Evolutionary conservation across 2,888 invertebrate species (phyloP), one percentile per base, ranked within the genome.

Genomic region (Aspidiotus rigidus): DNA sequence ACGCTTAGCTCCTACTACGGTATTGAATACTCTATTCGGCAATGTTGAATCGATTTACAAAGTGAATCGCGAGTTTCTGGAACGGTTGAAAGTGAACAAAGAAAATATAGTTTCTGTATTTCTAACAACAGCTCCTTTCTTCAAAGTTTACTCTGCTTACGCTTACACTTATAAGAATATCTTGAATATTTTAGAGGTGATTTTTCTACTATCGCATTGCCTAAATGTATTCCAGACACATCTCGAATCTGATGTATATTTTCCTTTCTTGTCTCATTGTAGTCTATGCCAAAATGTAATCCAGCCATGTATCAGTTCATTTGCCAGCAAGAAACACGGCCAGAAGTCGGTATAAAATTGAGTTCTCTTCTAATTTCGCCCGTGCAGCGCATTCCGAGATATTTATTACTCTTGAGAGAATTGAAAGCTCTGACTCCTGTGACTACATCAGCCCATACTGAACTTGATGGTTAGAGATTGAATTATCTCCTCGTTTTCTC

Each of bases 341-440:
- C 87, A 8, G 88, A 88, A 77, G 85, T 89, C 61, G 83, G 83
- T 73, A 82, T 81, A 55, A 88, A 87, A 76, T 77, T 90, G 7
- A 84, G 86, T 70, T 84, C 89, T 0, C 79, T 90, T 55, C 80
- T 90, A 73, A 90, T 90, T 73, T 84, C 85, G 3, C 90, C 90
- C 13, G 87, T 90, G 74, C 90, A 90, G 77, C 80, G 90, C 74
- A 83, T 90, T 64, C 90, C 90, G 1, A 82, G 89, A 62, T 90
- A 90, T 76, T 85, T 86, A 74, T 79, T 90, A 57, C 78, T 90
- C 13, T 77, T 90, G 63, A 84, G 85, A 75, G 86, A 89, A 76
- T 82, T 90, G 9, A 74, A 87, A 41, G 79, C 82, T 40, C 82
- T 85, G 72, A 86, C 86, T 0, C 78, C 82, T 56, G 77, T 78